These are phyloP conservation scores for Ceriagrion tenellum DNA, from an alignment of 2,888 invertebrate genomes.

Conservation along the genomic window DNA sequence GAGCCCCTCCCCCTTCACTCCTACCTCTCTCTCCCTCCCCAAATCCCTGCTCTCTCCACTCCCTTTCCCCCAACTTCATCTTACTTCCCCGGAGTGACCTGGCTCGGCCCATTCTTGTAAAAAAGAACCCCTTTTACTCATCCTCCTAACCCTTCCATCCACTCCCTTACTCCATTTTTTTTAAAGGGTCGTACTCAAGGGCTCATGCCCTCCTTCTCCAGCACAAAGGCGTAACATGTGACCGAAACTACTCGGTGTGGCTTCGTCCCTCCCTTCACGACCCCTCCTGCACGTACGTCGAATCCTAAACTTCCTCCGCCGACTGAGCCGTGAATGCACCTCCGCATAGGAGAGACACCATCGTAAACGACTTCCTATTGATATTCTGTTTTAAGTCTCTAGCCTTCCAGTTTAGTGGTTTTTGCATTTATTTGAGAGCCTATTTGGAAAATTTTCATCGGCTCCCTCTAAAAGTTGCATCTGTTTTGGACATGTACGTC, in stretches of 20 bases:
- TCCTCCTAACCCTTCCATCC: neutral
- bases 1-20: neutral
- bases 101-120: slow-evolving; percentile 33
- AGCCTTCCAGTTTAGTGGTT: no score
- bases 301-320: neutral
- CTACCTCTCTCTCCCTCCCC: neutral
- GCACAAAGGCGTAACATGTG: neutral
- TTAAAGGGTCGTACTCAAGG: neutral
- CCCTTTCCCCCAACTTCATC: neutral
- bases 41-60: neutral
- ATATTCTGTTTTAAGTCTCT: no score
- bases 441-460: no score
- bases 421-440: no score
- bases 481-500: no score
- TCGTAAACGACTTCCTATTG: no score
- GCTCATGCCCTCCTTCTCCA: neutral
- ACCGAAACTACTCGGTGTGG: neutral
- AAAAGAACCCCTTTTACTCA: neutral
- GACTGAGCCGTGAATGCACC: neutral
- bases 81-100: neutral
- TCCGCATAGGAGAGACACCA: neutral
- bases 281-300: neutral
- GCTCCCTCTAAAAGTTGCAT: no score
- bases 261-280: neutral
- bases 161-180: neutral